These are phyloP conservation scores for Bubo blakistoni DNA, from an alignment of 2,113 vertebrate genomes.

Conservation along the genomic window DNA sequence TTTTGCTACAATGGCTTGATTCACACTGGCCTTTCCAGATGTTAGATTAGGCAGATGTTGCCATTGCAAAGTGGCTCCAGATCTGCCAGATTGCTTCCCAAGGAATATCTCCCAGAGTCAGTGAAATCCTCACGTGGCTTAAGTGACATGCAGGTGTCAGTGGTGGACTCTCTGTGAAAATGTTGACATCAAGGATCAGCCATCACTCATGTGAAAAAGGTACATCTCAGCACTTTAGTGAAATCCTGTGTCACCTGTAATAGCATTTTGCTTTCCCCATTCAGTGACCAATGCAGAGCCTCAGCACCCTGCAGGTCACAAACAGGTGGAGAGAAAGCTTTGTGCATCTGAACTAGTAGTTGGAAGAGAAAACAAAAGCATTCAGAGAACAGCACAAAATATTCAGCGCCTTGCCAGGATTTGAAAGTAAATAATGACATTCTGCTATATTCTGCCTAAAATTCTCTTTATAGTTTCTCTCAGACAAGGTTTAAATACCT, in stretches of 20 bases:
- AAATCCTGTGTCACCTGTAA: neutral
- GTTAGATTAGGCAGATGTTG: neutral
- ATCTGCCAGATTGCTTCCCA: neutral
- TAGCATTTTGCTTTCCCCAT: neutral
- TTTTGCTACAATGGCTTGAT: neutral
- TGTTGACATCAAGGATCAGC: neutral
- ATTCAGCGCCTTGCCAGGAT: neutral
- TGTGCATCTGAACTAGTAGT: neutral
- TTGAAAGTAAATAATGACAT: neutral
- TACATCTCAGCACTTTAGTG: neutral
- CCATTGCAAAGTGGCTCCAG: neutral
- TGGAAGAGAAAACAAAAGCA: neutral
- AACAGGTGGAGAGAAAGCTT: neutral
- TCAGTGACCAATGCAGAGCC: neutral
- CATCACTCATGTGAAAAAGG: neutral
- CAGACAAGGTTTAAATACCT: neutral
- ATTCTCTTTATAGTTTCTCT: neutral
- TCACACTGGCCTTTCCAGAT: neutral
- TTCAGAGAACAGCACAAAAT: neutral
- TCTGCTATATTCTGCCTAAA: neutral
- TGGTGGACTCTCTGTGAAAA: neutral
- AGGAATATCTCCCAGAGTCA: too few species aligned
- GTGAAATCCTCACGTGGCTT: neutral
- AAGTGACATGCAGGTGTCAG: neutral
- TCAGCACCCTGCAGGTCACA: neutral